Conservation (phyloP, 2,113 vertebrate species). For the Nyctibius bracteatus region DNA sequence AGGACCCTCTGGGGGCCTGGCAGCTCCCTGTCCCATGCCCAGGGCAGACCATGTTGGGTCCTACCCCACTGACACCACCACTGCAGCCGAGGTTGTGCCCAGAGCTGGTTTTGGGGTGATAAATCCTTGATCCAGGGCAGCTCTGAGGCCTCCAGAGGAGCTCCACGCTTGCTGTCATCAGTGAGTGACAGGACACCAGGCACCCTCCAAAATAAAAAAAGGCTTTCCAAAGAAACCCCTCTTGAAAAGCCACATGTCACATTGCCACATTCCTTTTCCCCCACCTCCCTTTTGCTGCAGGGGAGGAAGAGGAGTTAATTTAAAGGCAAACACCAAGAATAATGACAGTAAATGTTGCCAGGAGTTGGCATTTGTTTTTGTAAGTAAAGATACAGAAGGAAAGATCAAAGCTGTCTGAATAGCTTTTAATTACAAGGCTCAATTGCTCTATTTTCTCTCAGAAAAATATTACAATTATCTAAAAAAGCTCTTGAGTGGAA, state of each 20-base stretch:
- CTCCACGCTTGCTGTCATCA: background rate
- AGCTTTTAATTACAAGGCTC: slow-evolving; percentile 47
- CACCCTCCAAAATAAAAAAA: background rate
- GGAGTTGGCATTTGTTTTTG: background rate
- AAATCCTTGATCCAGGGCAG: background rate
- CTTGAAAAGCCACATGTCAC: background rate
- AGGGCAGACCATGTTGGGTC: background rate
- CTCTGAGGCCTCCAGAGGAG: background rate
- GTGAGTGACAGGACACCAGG: background rate
- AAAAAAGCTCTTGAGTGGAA: slow-evolving; percentile 23
- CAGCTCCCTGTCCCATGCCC: background rate
- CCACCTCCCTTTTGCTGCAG: background rate
- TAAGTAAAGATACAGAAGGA: background rate
- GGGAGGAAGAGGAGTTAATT: background rate
- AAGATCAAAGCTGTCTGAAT: slow-evolving; percentile 47
- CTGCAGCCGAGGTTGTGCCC: background rate
- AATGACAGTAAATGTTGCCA: background rate
- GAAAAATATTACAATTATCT: slow-evolving; percentile 32
- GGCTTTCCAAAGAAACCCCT: background rate
- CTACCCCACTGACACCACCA: background rate
- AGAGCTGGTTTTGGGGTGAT: background rate
- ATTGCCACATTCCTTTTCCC: background rate
- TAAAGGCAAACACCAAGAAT: background rate
- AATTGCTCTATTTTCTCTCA: slow-evolving; percentile 34
- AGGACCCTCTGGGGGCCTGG: background rate